Base-by-base conservation (phyloP, 1,140 invertebrate genomes). In the Luehdorfia chinensis region DNA sequence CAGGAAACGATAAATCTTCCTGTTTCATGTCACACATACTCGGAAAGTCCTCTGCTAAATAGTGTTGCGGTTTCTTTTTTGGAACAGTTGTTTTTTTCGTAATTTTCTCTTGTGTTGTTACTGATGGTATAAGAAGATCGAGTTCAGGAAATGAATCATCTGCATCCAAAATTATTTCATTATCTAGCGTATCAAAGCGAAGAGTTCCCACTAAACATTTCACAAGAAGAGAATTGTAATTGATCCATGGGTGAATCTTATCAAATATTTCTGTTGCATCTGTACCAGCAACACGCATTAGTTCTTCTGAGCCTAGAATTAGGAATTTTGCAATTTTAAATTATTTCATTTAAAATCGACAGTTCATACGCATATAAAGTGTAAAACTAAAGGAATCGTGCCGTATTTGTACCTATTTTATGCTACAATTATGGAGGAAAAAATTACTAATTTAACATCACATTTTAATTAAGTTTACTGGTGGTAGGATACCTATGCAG, bases 211-310 rank as follows among this genome's bases (percentile, higher is more conserved):
- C 91, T 15, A 94, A 88, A 85, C 97, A 99, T 84, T 97, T 98
- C 54, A 94, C 91, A 21, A 99, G 87, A 75, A 99, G 93, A 27
- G 94, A 95, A 68, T 97, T 94, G 79, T 94, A 97, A 84, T 99
- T 99, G 0, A 99, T 97, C 97, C 97, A 99, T 19, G 94, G 92
- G 83, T 99, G 97, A 13, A 97, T 91, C 85, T 98, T 92, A 73
- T 98, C 96, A 75, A 99, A 99, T 2, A 99, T 80, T 60, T 93
- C 91, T 0, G 97, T 99, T 0, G 95, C 97, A 87, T 99, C 97
- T 55, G 90, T 94, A 0, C 97, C 97, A 7, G 93, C 95, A 0
- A 95, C 96, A 63, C 91, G 91, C 94, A 97, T 96, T 44, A 98
- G 67, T 75, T 98, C 96, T 31, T 94, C 93, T 3, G 88, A 77